Percentiles rank a stretch among this genome's conserved stretches.
phyloP scores from a whole-genome alignment of 1,140 invertebrate genomes.

The Goniozus legneri region DNA sequence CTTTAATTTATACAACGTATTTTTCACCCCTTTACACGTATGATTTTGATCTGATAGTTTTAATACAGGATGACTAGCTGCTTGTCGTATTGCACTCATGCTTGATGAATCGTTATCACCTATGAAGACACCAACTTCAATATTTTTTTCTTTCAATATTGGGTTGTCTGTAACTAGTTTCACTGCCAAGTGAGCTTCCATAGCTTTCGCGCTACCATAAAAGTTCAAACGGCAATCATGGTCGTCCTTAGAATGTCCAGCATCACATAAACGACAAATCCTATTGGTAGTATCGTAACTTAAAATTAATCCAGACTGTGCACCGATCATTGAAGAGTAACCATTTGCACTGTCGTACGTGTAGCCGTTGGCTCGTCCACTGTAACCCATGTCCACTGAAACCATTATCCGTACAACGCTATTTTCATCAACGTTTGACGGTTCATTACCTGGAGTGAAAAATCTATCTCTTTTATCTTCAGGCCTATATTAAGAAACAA shows the following conservation, averaged over 20 bases:
- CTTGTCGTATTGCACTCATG: background rate
- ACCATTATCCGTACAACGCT: no score
- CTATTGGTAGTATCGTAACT: conserved; percentile 1
- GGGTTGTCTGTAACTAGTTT: background rate
- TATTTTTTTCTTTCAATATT: background rate
- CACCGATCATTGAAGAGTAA: background rate
- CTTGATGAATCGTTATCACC: background rate
- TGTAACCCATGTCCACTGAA: conserved; percentile 1
- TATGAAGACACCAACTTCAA: conserved; percentile 1
- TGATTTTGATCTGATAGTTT: conserved; percentile 19
- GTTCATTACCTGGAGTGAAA: no score
- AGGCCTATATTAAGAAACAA: no score
- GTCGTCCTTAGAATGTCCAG: background rate
- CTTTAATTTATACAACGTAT: conserved; percentile 8
- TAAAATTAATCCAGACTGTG: background rate
- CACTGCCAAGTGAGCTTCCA: background rate
- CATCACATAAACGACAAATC: background rate
- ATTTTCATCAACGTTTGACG: background rate
- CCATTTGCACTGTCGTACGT: background rate
- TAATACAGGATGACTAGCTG: conserved; percentile 1
- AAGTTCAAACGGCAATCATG: conserved; percentile 3
- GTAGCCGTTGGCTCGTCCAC: background rate
- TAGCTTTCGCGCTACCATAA: conserved; percentile 1
- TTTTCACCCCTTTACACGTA: conserved; percentile 4
- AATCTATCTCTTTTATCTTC: no score